A percentile compares a stretch with the other conserved stretches of the same genome.
Evolutionary conservation across 2,113 vertebrate species (phyloP).

Genomic region (Edolisoma coerulescens): DNA sequence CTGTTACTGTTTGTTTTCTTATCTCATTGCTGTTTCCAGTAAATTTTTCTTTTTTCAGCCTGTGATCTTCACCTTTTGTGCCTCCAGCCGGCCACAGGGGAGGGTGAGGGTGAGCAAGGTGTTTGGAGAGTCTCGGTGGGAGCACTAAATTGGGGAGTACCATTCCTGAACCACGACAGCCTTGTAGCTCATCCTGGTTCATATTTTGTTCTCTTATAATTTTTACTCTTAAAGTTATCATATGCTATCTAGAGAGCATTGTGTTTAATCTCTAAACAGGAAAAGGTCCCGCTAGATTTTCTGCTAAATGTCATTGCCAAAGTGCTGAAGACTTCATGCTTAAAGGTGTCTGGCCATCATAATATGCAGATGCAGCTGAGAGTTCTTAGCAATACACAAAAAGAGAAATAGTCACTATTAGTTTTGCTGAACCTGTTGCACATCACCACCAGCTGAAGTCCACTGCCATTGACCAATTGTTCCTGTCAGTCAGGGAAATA

Average conservation of each 20-base stretch:
- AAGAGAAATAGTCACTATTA: background rate
- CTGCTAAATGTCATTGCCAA: background rate
- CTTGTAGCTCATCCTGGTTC: background rate
- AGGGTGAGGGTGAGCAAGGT: background rate
- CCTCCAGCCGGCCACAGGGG: background rate
- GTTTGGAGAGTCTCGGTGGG: background rate
- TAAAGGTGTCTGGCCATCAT: background rate
- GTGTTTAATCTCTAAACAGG: background rate
- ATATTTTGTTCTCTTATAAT: background rate
- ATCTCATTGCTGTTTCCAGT: background rate
- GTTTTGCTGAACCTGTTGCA: background rate
- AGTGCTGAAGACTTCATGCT: background rate
- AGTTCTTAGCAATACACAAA: background rate
- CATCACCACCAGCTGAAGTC: background rate
- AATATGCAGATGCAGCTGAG: background rate
- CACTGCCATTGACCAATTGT: background rate
- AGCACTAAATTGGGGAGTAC: background rate
- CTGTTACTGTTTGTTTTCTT: background rate
- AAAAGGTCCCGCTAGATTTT: background rate
- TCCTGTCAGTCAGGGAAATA: background rate
- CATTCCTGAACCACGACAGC: background rate
- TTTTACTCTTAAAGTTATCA: background rate
- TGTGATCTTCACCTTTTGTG: background rate
- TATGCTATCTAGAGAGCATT: background rate
- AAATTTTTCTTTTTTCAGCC: background rate